Base-by-base conservation (phyloP, 2,888 invertebrate genomes). In the Sabellastarte sp. region DNA sequence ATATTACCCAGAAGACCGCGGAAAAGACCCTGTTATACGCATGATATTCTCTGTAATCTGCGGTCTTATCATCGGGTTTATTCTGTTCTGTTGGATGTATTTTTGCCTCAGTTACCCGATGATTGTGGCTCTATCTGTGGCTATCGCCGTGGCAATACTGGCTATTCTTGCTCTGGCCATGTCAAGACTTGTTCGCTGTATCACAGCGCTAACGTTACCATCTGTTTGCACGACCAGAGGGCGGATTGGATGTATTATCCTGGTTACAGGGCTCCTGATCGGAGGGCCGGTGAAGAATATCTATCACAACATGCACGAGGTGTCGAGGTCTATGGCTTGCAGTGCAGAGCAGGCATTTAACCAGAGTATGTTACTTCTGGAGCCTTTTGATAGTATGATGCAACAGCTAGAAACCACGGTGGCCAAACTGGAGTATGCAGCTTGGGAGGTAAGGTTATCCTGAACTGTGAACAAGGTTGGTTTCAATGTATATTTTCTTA, bases 381-480 rank as follows among this genome's bases (percentile, higher is more conserved):
- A 65, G 53, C 73, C 73, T 15, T 73, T 71, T 52, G 72, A 73
- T 60, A 60, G 63, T 59, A 70, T 72, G 70, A 68, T 73, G 69
- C 32, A 28, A 15, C 68, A 71, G 53, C 65, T 73, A 51, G 70
- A 73, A 63, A n/a, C 41, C 30, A 73, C 73, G 2, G 63, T 71
- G 3, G 31, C 31, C 15, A 52, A 60, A 15, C 69, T 73, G 15
- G 66, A 73, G 59, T 53, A 56, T 51, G 66, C 72, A 4, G 65
- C 72, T 0, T 31, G 57, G 26, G 63, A 73, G 56, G 69, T 73
- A 51, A 63, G 50, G 30, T 29, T 32, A n/a, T n/a, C n/a, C n/a
- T n/a, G n/a, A n/a, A n/a, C n/a, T n/a, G n/a, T n/a, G n/a, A n/a
- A n/a, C n/a, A n/a, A n/a, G n/a, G n/a, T n/a, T n/a, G n/a, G n/a